These are phyloP conservation scores for Ptilonorhynchus violaceus DNA, from an alignment of 2,113 vertebrate genomes.

Conservation along the genomic window DNA sequence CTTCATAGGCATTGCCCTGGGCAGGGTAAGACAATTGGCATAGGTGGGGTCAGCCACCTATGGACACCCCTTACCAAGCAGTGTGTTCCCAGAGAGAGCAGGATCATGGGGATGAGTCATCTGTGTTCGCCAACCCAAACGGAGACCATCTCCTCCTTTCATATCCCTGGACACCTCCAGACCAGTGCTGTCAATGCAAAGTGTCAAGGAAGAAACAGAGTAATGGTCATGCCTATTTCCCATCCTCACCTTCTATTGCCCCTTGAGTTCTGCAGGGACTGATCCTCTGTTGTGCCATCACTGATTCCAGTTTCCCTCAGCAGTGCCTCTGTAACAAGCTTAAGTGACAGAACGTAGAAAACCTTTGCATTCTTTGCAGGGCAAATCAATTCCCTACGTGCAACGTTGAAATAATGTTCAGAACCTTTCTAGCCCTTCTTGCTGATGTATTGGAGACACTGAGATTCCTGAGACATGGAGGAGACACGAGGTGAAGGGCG, in stretches of 20 bases:
- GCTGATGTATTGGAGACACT: background rate
- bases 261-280: background rate
- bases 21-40: background rate
- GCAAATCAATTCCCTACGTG: background rate
- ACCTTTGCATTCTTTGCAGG: background rate
- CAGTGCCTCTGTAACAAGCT: background rate
- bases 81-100: background rate
- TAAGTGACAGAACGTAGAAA: background rate
- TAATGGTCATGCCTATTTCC: background rate
- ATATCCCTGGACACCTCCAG: background rate
- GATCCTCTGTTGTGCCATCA: background rate
- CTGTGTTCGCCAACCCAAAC: background rate
- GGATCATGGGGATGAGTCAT: background rate
- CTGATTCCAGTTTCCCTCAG: background rate
- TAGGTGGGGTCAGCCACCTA: background rate
- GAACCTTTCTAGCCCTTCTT: background rate
- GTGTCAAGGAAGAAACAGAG: background rate
- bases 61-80: background rate
- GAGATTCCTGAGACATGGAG: background rate
- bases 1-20: background rate
- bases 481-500: background rate
- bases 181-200: background rate
- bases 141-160: background rate
- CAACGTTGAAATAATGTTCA: background rate
- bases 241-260: accelerated